A percentile compares a stretch with the other conserved stretches of the same genome.
Evolutionary conservation across 2,113 vertebrate species (phyloP).

Genomic region (Eptesicus fuscus): DNA sequence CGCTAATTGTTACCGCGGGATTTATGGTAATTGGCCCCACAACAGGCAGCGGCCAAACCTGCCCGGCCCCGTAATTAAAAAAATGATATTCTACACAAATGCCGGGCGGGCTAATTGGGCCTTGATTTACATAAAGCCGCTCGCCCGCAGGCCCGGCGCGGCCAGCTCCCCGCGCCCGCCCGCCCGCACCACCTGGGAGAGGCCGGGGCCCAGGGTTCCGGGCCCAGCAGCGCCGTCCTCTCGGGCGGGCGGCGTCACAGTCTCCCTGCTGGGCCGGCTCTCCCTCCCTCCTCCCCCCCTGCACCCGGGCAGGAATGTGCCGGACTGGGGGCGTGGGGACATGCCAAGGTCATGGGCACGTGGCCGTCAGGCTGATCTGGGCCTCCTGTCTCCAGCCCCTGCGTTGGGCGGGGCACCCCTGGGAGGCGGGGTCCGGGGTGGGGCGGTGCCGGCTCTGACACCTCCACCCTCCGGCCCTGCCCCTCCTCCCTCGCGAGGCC

Average conservation of each 20-base stretch:
- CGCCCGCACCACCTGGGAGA: background rate
- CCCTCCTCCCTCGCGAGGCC: rapidly evolving
- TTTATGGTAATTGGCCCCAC: constrained; percentile 99
- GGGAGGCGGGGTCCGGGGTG: background rate
- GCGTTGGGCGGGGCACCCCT: background rate
- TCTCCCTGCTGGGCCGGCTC: background rate
- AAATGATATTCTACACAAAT: constrained; percentile 86
- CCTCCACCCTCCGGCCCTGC: too few species aligned
- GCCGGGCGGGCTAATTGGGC: constrained; percentile 85
- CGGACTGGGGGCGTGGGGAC: background rate
- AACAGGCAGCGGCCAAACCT: constrained; percentile 86
- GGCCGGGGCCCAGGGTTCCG: rapidly evolving
- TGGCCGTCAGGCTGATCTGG: background rate
- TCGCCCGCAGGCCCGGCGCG: background rate
- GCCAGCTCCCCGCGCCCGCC: rapidly evolving
- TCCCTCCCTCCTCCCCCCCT: rapidly evolving
- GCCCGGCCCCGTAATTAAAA: constrained; percentile 86
- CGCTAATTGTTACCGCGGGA: constrained; percentile 98
- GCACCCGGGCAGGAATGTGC: background rate
- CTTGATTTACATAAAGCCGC: constrained; percentile 84
- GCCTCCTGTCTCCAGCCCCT: background rate
- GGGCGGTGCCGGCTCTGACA: rapidly evolving
- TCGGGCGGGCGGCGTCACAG: background rate
- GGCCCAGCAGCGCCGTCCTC: rapidly evolving
- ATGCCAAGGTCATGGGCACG: background rate